These are phyloP conservation scores for Pedetes capensis DNA, from an alignment of 2,113 vertebrate species.

Conservation along the genomic window DNA sequence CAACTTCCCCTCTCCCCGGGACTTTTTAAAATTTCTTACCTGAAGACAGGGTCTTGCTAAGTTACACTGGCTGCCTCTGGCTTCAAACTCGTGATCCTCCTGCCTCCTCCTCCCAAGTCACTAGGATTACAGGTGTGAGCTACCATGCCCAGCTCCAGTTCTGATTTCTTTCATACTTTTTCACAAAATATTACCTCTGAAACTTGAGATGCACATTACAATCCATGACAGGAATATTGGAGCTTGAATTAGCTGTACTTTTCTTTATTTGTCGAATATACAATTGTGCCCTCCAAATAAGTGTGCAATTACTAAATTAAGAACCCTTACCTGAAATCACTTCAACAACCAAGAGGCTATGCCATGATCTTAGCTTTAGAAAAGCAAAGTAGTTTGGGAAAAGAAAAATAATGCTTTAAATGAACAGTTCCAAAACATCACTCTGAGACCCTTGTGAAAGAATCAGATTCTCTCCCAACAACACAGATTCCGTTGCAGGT, in stretches of 20 bases:
- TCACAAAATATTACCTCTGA: neutral
- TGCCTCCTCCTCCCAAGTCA: no score
- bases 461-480: neutral
- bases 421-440: neutral
- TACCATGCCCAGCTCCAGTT: neutral
- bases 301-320: neutral
- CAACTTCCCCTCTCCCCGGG: no score
- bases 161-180: constrained; percentile 34
- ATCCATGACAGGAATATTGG: neutral
- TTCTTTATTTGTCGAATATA: neutral
- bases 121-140: no score
- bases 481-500: neutral
- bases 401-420: neutral
- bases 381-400: neutral
- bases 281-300: neutral
- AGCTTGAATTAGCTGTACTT: neutral
- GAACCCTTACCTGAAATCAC: neutral
- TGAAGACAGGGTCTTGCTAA: neutral
- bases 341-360: neutral
- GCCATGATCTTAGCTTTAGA: neutral
- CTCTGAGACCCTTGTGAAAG: neutral
- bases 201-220: neutral
- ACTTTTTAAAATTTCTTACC: no score
- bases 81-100: no score
- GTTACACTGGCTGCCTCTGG: no score